Evolutionary conservation across 2,113 vertebrate genomes (phyloP), one percentile per base, ranked within the genome.

Genomic region (Ivindomyrus marchei): DNA sequence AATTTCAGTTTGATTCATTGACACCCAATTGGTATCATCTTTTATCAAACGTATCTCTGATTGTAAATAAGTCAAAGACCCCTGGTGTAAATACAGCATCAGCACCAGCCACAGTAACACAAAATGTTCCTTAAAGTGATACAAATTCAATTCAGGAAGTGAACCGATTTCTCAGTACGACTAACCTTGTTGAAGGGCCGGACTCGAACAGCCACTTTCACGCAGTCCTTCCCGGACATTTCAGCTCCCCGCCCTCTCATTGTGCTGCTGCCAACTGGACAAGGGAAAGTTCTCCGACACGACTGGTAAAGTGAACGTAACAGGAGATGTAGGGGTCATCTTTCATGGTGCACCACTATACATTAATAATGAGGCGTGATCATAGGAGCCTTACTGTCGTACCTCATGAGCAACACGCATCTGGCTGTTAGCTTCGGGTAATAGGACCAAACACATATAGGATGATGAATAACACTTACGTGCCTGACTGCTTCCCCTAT

Each of bases 181-280:
- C 96, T 95, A 91, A 97, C 96, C 96, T 98, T 97, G 93, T 95
- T 96, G 91, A 97, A 97, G 19, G 96, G 96, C 84, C 96, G 94
- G 88, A 97, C 96, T 21, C 95, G 91, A 47, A 97, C 96, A 1
- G 96, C 96, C 88, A 97, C 96, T 93, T 94, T 96, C 90, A 98
- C 96, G 27, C 96, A 94, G 94, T 97, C 97, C 53, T 91, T 91
- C 88, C 91, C 49, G 39, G 95, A 95, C 94, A 92, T 94, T 27
- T 93, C 92, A 83, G 91, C 90, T 52, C 87, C 91, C 90, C 92
- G 94, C 1, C 91, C 85, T 87, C 90, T 94, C 92, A 93, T 94
- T 13, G 10, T 90, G 87, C 27, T 74, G 47, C 89, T 77, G 92
- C 90, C 56, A 89, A 58, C 46, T 77, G 88, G 36, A 87, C 47